These are phyloP conservation scores for Aricia agestis DNA, from an alignment of 1,140 invertebrate species.

Conservation along the genomic window DNA sequence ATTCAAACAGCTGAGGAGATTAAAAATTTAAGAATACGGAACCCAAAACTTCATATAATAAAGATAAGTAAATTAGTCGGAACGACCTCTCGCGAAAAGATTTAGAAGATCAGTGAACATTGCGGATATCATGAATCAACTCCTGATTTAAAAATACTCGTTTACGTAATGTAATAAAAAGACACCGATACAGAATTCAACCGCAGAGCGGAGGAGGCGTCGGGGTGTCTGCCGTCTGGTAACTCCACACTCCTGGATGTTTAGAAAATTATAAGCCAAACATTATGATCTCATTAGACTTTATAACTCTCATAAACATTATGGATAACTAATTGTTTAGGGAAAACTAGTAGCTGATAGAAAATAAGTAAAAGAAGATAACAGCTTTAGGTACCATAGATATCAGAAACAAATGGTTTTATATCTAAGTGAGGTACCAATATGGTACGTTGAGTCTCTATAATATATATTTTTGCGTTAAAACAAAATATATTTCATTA, in stretches of 20 bases:
- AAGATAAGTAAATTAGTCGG: neutral
- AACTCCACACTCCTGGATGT: constrained; percentile 2
- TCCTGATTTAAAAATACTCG: constrained; percentile 1
- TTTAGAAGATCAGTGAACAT: constrained; percentile 3
- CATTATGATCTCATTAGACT: neutral
- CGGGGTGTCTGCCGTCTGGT: neutral
- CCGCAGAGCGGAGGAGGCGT: neutral
- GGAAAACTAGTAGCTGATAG: neutral
- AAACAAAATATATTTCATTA: too few relatives aligned
- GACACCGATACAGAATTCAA: neutral
- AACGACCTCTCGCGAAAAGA: neutral
- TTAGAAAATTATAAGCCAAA: constrained; percentile 4
- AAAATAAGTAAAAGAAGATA: too few relatives aligned
- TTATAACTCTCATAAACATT: neutral
- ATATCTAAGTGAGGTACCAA: too few relatives aligned
- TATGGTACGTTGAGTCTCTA: too few relatives aligned
- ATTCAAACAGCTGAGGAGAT: too few relatives aligned
- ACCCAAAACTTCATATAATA: neutral
- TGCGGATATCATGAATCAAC: constrained; percentile 6
- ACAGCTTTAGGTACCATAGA: too few relatives aligned
- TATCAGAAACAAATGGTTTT: too few relatives aligned
- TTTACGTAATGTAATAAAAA: constrained; percentile 4
- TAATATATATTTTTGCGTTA: too few relatives aligned
- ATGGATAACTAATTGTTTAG: neutral
- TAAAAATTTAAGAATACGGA: neutral